Base-by-base conservation (phyloP, 2,113 vertebrate genomes). In the Tautogolabrus adspersus region DNA sequence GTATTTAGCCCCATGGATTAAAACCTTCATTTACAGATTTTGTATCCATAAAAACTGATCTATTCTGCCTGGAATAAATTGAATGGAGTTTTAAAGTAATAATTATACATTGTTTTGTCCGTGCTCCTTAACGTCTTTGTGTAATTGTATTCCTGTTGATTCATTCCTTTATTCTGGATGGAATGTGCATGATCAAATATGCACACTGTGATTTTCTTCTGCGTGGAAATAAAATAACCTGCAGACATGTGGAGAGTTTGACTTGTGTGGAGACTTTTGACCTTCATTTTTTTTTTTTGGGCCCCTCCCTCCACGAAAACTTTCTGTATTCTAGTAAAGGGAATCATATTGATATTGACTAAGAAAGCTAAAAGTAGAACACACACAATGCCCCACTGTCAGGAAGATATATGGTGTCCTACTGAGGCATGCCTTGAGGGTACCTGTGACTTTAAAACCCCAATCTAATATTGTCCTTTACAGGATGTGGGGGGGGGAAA, bases 391-490 rank as follows among this genome's bases (percentile, higher is more conserved):
- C 19, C 80, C 51, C 37, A 2, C 51, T 91, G 88, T 91, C 83
- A 89, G 72, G 37, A 87, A 90, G 85, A 88, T 87, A 59, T 72
- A 90, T 78, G 79, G 66, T 49, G 63, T 69, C 79, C 80, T 74
- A 70, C 58, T 70, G 57, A 91, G 75, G 38, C 52, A 74, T 60
- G 57, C 82, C 87, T 87, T 60, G 7, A 80, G 81, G 88, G 84
- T n/a, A 64, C 66, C 23, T 55, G 44, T 91, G 88, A 87, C 81
- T 83, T 92, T 83, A 85, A 87, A 91, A 76, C 71, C 76, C 47
- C 66, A 81, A 69, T 57, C 52, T 59, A 80, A 44, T 68, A 68
- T 34, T 42, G 69, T 74, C 74, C 67, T 79, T 71, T 75, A 42
- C 11, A 65, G 60, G 83, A 72, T 10, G 67, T 22, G 60, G 21